Conservation (phyloP, 2,888 invertebrate genomes). For the Chrysolina oricalcia region DNA sequence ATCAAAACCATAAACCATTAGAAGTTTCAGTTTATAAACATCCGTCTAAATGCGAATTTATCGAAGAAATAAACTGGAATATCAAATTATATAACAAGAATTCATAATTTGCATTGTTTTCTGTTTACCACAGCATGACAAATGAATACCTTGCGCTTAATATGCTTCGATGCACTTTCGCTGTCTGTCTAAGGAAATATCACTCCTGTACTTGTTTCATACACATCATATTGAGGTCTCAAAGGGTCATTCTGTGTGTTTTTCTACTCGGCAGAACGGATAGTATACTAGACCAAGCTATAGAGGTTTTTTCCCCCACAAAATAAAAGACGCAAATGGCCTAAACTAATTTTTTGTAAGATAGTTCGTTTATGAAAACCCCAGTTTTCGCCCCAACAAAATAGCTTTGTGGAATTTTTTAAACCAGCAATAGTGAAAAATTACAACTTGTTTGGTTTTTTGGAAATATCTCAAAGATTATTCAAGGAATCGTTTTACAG, state of each 20-base stretch:
- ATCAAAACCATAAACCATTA: background rate
- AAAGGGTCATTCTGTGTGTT: background rate
- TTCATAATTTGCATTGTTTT: slow-evolving; percentile 18
- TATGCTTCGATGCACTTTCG: slow-evolving; percentile 18
- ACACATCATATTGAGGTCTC: too few relatives aligned
- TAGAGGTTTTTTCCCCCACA: too few relatives aligned
- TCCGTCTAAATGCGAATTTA: slow-evolving; percentile 3
- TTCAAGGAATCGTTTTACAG: too few relatives aligned
- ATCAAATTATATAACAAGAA: slow-evolving; percentile 7
- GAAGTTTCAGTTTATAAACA: background rate
- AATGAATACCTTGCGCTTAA: slow-evolving; percentile 20
- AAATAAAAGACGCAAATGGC: too few relatives aligned
- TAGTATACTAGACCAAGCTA: background rate
- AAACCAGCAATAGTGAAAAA: too few relatives aligned
- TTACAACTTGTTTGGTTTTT: too few relatives aligned
- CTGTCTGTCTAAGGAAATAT: background rate
- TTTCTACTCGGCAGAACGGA: background rate
- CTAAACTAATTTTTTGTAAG: too few relatives aligned
- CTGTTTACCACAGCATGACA: slow-evolving; percentile 6
- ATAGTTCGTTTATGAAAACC: too few relatives aligned
- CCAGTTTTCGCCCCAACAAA: too few relatives aligned
- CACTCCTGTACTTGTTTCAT: background rate
- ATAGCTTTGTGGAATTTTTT: too few relatives aligned
- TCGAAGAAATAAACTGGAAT: slow-evolving; percentile 6
- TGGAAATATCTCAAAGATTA: too few relatives aligned